phyloP scores from a whole-genome alignment of 2,888 invertebrate species.

The Zhengitettix transpicula region DNA sequence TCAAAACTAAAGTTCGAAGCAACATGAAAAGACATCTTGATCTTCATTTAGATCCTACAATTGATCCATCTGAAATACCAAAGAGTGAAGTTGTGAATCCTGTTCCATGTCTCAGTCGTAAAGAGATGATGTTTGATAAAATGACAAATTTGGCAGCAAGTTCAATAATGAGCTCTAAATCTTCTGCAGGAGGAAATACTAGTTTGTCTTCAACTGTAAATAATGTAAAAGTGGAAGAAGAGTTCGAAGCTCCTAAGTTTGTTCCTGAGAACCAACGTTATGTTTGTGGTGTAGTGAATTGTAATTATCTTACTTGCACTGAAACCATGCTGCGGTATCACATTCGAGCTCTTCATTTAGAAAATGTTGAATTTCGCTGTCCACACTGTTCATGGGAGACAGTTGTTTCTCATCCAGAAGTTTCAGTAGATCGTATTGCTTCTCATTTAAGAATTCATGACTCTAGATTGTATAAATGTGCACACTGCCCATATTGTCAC shows the following conservation, averaged over 20 bases:
- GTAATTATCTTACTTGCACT: constrained; percentile 52
- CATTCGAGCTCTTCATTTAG: constrained; percentile 50
- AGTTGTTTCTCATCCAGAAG: constrained; percentile 3
- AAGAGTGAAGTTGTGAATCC: constrained; percentile 62
- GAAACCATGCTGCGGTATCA: constrained; percentile 56
- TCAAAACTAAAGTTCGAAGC: constrained; percentile 47
- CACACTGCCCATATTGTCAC: constrained; percentile 47
- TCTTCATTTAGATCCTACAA: constrained; percentile 29
- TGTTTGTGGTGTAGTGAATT: constrained; percentile 53
- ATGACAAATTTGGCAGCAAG: constrained; percentile 73
- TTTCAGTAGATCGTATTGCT: constrained; percentile 43
- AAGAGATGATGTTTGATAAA: constrained; percentile 67
- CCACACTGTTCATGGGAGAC: constrained; percentile 45
- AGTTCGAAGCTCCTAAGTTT: constrained; percentile 25
- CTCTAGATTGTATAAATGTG: constrained; percentile 51
- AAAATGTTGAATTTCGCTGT: constrained; percentile 33
- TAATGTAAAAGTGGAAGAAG: not conserved
- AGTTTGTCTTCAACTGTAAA: not conserved
- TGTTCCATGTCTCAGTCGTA: constrained; percentile 59
- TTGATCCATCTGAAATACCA: constrained; percentile 21
- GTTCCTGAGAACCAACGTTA: constrained; percentile 40
- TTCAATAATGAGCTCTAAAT: constrained; percentile 23
- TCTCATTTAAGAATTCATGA: constrained; percentile 65
- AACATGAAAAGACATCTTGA: constrained; percentile 57
- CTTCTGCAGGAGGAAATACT: not conserved